A percentile compares a stretch with the other conserved stretches of the same genome.
These are phyloP conservation scores for Drosophila hawaiiensis DNA, from an alignment of 2,888 invertebrate genomes.

Conservation along the genomic window DNA sequence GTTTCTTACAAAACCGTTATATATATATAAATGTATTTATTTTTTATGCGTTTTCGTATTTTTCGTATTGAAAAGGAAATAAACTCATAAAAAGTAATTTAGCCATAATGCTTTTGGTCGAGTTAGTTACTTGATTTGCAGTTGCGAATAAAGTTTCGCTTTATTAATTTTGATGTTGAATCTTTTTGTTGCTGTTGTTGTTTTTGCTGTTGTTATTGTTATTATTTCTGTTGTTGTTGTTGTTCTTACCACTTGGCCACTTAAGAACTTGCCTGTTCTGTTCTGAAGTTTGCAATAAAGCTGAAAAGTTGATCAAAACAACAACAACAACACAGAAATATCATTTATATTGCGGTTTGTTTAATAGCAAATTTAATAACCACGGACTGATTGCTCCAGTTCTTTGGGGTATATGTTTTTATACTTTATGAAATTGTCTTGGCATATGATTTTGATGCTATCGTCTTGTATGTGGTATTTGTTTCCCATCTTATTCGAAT, in stretches of 20 bases:
- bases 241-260: slow-evolving; percentile 42
- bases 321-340: slow-evolving; percentile 20
- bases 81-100: slow-evolving; percentile 81
- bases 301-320: slow-evolving; percentile 40
- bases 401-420: background rate
- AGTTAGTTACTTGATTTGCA: slow-evolving; percentile 81
- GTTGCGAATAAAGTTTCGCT: slow-evolving; percentile 81
- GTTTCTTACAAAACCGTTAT: slow-evolving; percentile 5
- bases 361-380: slow-evolving; percentile 22
- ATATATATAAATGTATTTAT: slow-evolving; percentile 12
- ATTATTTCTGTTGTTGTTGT: slow-evolving; percentile 9
- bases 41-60: slow-evolving; percentile 18
- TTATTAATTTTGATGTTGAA: slow-evolving; percentile 75
- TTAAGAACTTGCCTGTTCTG: slow-evolving; percentile 66
- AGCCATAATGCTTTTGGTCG: slow-evolving; percentile 78
- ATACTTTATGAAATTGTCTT: background rate
- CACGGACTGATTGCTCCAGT: background rate
- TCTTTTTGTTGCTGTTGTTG: slow-evolving; percentile 40
- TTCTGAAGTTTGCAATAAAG: slow-evolving; percentile 46
- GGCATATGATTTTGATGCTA: background rate
- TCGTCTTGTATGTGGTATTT: background rate
- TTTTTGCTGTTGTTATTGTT: slow-evolving; percentile 23
- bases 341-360: slow-evolving; percentile 31
- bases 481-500: slow-evolving; percentile 4
- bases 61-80: slow-evolving; percentile 71